Percentiles rank a stretch among this genome's conserved stretches.
phyloP scores from a whole-genome alignment of 2,888 invertebrate genomes.

The Eupithecia tripunctaria region DNA sequence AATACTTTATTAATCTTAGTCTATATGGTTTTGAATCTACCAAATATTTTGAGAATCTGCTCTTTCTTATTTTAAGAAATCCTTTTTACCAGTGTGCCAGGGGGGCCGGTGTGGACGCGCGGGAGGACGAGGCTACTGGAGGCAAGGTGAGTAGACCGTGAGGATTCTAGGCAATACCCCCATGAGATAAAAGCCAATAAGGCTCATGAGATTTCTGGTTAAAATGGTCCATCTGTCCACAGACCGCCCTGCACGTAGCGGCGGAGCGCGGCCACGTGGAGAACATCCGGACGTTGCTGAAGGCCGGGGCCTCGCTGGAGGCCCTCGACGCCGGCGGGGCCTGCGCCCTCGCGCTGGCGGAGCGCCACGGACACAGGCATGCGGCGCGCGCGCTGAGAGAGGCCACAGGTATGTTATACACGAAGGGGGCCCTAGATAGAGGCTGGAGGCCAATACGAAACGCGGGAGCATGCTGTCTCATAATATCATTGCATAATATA shows the following conservation, averaged over 20 bases:
- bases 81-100: too few relatives aligned
- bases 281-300: slow-evolving; percentile 87
- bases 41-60: too few relatives aligned
- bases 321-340: slow-evolving; percentile 86
- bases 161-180: too few relatives aligned
- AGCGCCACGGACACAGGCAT: slow-evolving; percentile 81
- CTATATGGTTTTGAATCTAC: too few relatives aligned
- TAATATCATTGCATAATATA: too few relatives aligned
- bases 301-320: slow-evolving; percentile 87
- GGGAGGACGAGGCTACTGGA: slow-evolving; percentile 87
- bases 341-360: slow-evolving; percentile 85
- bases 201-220: neutral
- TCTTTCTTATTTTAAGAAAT: too few relatives aligned
- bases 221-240: slow-evolving; percentile 36
- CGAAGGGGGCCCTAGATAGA: neutral
- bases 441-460: too few relatives aligned
- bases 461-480: too few relatives aligned
- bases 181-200: too few relatives aligned
- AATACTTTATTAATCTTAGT: too few relatives aligned
- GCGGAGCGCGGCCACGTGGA: slow-evolving; percentile 91
- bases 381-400: slow-evolving; percentile 87
- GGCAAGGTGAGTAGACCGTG: slow-evolving; percentile 86
- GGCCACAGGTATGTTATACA: slow-evolving; percentile 82
- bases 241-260: slow-evolving; percentile 93
- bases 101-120: slow-evolving; percentile 88